Evolutionary conservation across 2,797 vertebrate genomes (phyloP), one percentile per base, ranked within the genome.

Genomic region (Microtus californicus): DNA sequence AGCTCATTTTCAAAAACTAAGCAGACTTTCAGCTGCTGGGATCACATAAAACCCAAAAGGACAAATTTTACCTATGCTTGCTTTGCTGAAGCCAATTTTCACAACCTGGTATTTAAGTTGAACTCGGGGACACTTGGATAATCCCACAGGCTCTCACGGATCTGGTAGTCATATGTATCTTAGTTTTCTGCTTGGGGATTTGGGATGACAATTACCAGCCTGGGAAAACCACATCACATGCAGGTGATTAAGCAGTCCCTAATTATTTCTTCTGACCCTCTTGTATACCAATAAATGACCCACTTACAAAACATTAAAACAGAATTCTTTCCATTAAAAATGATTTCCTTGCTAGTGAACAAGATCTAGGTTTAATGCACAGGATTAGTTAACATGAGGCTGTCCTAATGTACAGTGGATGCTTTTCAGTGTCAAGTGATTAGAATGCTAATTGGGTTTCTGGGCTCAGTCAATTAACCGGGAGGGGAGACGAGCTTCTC

Each of bases 251-350:
- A 95, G 96, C 40, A 92, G 69, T 94, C 91, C 93, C 95, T 95
- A 96, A 98, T 97, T 96, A 97, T 96, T 95, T 96, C 97, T 96
- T 94, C 91, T 96, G 96, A 96, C 96, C 95, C 93, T 96, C 94
- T 96, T 91, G 87, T 97, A 95, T 96, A 94, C 96, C 96, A 97
- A 97, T 96, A 97, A 97, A 96, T 90, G 96, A 59, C 83, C 95
- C 96, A 93, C 96, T 87, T 97, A 96, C 69, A 51, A 90, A 92
- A 95, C 74, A 93, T 97, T 97, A 96, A 96, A 96, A 93, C 40
- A 13, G 93, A 97, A 92, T 96, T 95, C 93, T 94, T 96, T 95
- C 90, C 95, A 97, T 96, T 97, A 97, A 95, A 97, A 97, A 96
- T 96, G 56, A 98, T 95, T 96, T 97, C 73, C 95, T 96, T 96